Conservation (phyloP, 1,140 invertebrate species). For the Drosophila kikkawai region DNA sequence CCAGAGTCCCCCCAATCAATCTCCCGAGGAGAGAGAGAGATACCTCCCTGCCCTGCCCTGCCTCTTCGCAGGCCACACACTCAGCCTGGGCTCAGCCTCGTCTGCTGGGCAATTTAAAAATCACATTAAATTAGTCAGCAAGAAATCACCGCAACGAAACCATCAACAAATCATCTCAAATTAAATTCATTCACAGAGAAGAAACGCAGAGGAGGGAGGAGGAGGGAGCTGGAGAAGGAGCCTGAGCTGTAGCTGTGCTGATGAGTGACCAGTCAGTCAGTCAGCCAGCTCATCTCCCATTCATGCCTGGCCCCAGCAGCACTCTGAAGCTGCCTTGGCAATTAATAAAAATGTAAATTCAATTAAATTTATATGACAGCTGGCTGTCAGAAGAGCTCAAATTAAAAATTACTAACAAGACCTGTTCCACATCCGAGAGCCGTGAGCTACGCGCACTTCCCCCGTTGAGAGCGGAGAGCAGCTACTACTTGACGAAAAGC, state of each 20-base stretch:
- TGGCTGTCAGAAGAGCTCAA: constrained; percentile 84
- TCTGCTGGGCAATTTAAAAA: constrained; percentile 77
- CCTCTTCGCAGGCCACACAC: constrained; percentile 62
- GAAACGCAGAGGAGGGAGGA: constrained; percentile 17
- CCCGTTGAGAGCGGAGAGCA: constrained; percentile 11
- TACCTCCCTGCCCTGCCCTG: neutral
- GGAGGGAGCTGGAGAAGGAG: constrained; percentile 1
- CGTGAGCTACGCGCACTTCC: constrained; percentile 11
- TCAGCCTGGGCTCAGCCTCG: constrained; percentile 37
- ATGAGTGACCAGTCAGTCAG: constrained; percentile 43
- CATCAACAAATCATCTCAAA: constrained; percentile 84
- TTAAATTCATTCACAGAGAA: constrained; percentile 78
- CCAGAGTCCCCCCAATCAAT: constrained; percentile 66
- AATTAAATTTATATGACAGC: constrained; percentile 85
- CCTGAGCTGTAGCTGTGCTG: constrained; percentile 19
- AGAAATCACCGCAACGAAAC: constrained; percentile 84
- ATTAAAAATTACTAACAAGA: constrained; percentile 85
- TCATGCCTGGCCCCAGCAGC: constrained; percentile 42
- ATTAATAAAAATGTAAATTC: constrained; percentile 85
- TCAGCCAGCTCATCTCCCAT: constrained; percentile 59
- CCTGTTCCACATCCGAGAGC: constrained; percentile 60
- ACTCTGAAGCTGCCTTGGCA: constrained; percentile 46
- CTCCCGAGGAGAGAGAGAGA: constrained; percentile 25
- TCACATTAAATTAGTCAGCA: constrained; percentile 84
- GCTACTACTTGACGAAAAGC: constrained; percentile 64